Evolutionary conservation across 2,113 vertebrate genomes (phyloP), one percentile per base, ranked within the genome.

Genomic region (Oncorhynchus clarkii): DNA sequence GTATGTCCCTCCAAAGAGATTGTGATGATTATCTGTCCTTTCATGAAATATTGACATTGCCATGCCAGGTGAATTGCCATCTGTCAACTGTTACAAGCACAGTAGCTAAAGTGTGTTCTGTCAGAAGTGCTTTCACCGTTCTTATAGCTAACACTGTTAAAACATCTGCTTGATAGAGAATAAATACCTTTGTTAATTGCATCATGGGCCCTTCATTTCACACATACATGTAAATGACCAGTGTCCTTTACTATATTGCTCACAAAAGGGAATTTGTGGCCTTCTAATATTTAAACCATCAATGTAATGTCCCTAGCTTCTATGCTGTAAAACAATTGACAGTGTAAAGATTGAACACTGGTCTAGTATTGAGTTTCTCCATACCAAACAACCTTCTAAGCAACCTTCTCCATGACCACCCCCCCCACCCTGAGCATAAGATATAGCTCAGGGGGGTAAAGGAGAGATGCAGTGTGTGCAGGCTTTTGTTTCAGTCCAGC

Each of bases 181-280:
- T 51, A 87, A 88, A 87, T 3, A 5, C 59, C 48, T 51, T 34
- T 59, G 68, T 34, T 45, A 11, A 45, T 45, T 45, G 39, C 2
- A 0, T 45, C 39, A 65, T 11, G n/a, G 7, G 59, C 24, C 59
- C 20, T 62, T 62, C 16, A 62, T 8, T 62, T 62, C 20, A 62
- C 59, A 62, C 18, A 54, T 54, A 62, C 59, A 22, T 22, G n/a
- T 62, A 22, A n/a, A 62, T 62, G 59, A 62, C 5, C 59, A 22
- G 18, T 62, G 59, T n/a, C 59, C 18, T 9, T 62, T 22, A 11
- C n/a, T 22, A 24, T 62, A 4, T 8, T 39, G 39, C 39, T 60
- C 20, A 60, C 4, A n/a, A 51, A 51, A 13, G 49, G 12, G 59
- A 60, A 62, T 62, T 24, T 62, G n/a, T 62, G 11, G 39, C 39